Percentiles rank a stretch among this genome's conserved stretches.
These are phyloP conservation scores for Pardalotus punctatus DNA, from an alignment of 2,113 vertebrate genomes.

Conservation along the genomic window DNA sequence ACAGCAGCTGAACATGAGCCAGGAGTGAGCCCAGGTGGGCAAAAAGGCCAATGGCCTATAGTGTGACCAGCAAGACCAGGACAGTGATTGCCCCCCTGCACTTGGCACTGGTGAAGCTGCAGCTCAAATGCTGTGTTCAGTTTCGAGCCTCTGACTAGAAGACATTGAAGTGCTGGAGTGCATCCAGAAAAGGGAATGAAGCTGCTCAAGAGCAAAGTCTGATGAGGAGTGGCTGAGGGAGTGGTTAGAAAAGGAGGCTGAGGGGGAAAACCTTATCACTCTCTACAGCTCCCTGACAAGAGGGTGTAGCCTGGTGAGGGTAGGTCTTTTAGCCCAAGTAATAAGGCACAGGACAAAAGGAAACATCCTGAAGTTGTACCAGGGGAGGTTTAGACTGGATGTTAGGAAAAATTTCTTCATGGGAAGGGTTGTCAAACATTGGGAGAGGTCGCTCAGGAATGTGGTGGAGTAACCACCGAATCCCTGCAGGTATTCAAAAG, in stretches of 20 bases:
- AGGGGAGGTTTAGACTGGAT: background rate
- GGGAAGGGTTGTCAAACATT: background rate
- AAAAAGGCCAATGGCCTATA: fast-evolving
- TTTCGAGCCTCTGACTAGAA: background rate
- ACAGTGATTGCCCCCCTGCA: background rate
- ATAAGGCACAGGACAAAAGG: background rate
- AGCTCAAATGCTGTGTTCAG: background rate
- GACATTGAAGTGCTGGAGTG: background rate
- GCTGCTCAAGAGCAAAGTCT: background rate
- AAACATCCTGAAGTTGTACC: background rate
- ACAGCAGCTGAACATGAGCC: background rate
- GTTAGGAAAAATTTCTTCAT: background rate
- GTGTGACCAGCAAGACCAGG: background rate
- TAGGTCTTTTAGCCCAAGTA: background rate
- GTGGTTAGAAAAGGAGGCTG: background rate
- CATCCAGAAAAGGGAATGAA: background rate
- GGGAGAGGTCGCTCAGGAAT: background rate
- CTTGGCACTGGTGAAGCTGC: fast-evolving
- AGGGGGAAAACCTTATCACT: background rate
- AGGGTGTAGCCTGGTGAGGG: fast-evolving
- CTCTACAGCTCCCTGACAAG: background rate
- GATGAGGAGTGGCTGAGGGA: background rate
- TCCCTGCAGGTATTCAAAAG: background rate
- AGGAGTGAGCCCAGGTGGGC: background rate
- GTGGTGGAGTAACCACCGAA: background rate